Evolutionary conservation across 2,113 vertebrate species (phyloP), one percentile per base, ranked within the genome.

Genomic region (Pomatorhinus ruficollis): DNA sequence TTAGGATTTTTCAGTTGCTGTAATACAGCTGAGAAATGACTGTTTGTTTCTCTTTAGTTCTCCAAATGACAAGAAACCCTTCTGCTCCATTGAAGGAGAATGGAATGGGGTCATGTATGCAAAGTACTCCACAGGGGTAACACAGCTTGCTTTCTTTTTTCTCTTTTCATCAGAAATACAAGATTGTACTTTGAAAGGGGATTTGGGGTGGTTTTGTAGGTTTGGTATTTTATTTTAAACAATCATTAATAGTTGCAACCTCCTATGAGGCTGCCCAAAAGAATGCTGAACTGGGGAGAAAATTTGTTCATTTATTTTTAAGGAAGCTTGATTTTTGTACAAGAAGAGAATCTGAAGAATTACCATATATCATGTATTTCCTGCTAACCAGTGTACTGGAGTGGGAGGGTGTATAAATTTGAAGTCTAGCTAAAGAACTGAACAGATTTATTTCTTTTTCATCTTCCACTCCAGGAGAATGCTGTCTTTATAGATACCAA

Each of bases 101-200:
- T 99, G 99, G 99, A 99, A 99, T 44, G 99, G 99, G 89, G 98
- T 99, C 94, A 99, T 99, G 99, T 99, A 99, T 45, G 98, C 99
- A 94, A 99, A 99, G 97, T 98, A 98, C 97, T 97, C 98, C 64
- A 98, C 99, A 64, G 99, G 99, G 98, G 99, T 99, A 98, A 99
- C 97, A 33, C 52, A 78, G 30, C 44, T 74, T 69, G 15, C 20
- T 35, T 59, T 30, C 3, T 80, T 52, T 52, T 16, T 27, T 47
- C 12, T 23, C 23, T 75, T 79, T n/a, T 21, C 5, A 35, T 50
- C 70, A 92, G 45, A 81, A 83, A 30, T 21, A 30, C 22, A 57
- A 81, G 52, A 23, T 15, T 42, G 18, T 65, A 17, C 35, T 66
- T 78, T 6, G 22, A 35, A 49, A 33, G 31, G 24, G 20, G 5